These are phyloP conservation scores for Plagiodera versicolora DNA, from an alignment of 2,888 invertebrate species.

Conservation along the genomic window DNA sequence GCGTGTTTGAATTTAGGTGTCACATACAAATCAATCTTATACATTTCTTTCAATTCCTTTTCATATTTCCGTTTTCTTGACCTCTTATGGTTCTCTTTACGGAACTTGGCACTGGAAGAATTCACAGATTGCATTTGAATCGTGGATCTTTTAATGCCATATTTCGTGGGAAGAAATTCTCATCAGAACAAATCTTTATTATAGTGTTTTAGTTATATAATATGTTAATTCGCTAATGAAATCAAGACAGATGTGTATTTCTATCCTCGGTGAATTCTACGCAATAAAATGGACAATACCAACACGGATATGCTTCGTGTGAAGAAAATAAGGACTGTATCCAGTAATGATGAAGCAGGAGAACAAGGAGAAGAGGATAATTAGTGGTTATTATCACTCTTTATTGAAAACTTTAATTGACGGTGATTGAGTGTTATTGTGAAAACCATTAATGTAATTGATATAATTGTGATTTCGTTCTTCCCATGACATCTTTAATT, in stretches of 20 bases:
- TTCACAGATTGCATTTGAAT: slow-evolving; percentile 65
- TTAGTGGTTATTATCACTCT: neutral
- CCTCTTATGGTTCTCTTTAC: slow-evolving; percentile 37
- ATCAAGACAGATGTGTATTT: neutral
- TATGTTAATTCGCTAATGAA: slow-evolving; percentile 6
- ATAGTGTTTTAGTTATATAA: slow-evolving; percentile 3
- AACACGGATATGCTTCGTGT: neutral
- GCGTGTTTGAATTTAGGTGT: no score
- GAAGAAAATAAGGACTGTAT: neutral
- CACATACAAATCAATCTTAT: no score
- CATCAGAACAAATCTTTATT: slow-evolving; percentile 3
- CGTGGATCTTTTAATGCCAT: slow-evolving; percentile 70
- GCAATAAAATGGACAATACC: neutral
- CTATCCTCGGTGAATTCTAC: neutral
- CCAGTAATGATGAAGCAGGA: neutral
- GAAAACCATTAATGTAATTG: neutral
- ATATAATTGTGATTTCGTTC: neutral
- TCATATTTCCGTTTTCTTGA: neutral
- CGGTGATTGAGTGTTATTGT: neutral
- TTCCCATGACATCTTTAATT: neutral
- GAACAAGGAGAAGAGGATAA: neutral
- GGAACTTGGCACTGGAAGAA: slow-evolving; percentile 70
- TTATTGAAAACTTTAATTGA: neutral
- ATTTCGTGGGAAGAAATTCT: slow-evolving; percentile 53
- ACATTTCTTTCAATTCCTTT: neutral